Percentiles rank a stretch among this genome's conserved stretches.
phyloP scores from a whole-genome alignment of 1,140 invertebrate species.

The Bradynema listronoti region DNA sequence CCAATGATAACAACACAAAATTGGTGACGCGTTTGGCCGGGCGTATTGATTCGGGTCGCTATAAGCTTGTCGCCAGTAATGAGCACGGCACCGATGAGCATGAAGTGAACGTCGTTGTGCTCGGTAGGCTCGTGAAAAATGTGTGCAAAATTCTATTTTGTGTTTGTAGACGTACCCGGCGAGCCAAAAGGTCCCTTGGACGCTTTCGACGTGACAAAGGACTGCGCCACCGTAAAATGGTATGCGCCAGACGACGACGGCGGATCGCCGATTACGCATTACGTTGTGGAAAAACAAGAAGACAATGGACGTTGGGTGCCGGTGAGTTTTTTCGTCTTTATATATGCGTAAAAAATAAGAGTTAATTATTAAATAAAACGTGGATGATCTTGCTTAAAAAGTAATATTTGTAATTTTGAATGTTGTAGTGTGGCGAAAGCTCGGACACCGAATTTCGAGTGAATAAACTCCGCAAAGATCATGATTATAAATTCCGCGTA shows the following conservation, averaged over 20 bases:
- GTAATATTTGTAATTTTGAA: too few species aligned
- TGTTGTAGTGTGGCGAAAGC: constrained; percentile 69
- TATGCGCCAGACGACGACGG: constrained; percentile 60
- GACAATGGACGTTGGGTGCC: constrained; percentile 56
- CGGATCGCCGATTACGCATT: constrained; percentile 78
- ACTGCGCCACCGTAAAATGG: constrained; percentile 61
- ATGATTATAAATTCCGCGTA: constrained; percentile 90
- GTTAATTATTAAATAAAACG: too few species aligned
- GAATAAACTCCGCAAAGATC: constrained; percentile 74
- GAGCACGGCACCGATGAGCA: constrained; percentile 85
- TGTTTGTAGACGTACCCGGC: constrained; percentile 60
- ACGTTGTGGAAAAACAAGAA: constrained; percentile 88
- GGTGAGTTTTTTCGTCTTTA: constrained; percentile 26
- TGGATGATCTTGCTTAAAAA: too few species aligned
- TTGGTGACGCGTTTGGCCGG: constrained; percentile 61
- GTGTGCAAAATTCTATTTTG: constrained; percentile 57
- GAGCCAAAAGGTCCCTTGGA: constrained; percentile 61
- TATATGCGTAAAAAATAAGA: constrained; percentile 1
- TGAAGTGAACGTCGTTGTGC: constrained; percentile 80
- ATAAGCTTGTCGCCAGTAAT: constrained; percentile 83
- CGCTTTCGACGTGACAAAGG: constrained; percentile 60
- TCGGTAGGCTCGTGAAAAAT: constrained; percentile 59
- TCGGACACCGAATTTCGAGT: constrained; percentile 74
- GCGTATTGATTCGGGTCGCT: constrained; percentile 71
- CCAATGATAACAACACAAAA: constrained; percentile 61